Evolutionary conservation across 2,113 vertebrate genomes (phyloP).

Genomic region (Carassius auratus): DNA sequence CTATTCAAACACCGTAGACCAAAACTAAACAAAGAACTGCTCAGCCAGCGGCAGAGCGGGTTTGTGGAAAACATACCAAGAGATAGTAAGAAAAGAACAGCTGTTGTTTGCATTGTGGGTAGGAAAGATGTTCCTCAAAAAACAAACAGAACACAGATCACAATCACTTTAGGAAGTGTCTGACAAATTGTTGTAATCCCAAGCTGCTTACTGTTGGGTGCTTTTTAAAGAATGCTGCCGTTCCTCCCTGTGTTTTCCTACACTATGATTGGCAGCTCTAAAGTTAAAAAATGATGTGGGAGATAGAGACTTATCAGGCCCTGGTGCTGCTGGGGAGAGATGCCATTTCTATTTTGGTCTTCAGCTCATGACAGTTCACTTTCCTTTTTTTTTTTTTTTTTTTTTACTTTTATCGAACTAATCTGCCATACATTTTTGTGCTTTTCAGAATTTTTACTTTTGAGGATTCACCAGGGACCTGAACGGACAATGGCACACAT

Average conservation of each 20-base stretch:
- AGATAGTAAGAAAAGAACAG: background rate
- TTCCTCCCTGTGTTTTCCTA: slow-evolving; percentile 17
- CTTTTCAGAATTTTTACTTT: background rate
- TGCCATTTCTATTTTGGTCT: slow-evolving; percentile 62
- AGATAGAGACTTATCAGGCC: slow-evolving; percentile 42
- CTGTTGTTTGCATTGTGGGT: background rate
- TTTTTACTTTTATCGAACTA: slow-evolving; percentile 44
- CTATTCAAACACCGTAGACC: slow-evolving; percentile 1
- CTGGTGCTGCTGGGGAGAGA: slow-evolving; percentile 48
- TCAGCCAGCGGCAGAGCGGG: background rate
- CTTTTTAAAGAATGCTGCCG: background rate
- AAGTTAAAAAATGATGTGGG: background rate
- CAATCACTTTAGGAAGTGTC: background rate
- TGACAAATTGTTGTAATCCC: background rate
- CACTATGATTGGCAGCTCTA: slow-evolving; percentile 35
- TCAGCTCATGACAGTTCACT: slow-evolving; percentile 44
- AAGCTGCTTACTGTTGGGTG: background rate
- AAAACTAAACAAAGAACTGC: slow-evolving; percentile 5
- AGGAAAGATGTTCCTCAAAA: background rate
- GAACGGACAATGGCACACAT: background rate
- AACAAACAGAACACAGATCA: slow-evolving; percentile 9
- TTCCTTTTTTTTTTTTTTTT: slow-evolving; percentile 55
- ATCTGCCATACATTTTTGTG: slow-evolving; percentile 8
- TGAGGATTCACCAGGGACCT: background rate
- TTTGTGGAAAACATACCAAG: background rate